Evolutionary conservation across 37 sponge, comb jelly and placozoan genomes (phyloP).

Genomic region (Eunapius fragilis): DNA sequence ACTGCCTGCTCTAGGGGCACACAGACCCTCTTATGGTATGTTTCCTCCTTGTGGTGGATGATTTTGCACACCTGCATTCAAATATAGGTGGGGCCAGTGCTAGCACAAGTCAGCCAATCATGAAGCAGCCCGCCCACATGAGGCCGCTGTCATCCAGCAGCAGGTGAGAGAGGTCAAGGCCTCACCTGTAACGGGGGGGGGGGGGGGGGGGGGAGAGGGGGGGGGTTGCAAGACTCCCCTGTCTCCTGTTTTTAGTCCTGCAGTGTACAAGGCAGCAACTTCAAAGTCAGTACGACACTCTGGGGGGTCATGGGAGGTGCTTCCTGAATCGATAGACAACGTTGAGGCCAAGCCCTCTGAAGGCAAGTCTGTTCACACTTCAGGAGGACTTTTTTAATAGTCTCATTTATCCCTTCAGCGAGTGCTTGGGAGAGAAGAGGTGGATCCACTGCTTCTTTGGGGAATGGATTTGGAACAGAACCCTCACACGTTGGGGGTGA

Average conservation of each 20-base stretch:
- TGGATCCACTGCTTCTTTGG: not conserved
- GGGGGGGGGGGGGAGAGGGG: too few relatives aligned
- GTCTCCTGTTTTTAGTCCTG: too few relatives aligned
- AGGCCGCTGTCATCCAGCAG: not conserved
- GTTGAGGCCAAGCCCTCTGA: not conserved
- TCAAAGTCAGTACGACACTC: not conserved
- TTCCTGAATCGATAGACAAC: not conserved
- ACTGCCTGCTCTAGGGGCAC: not conserved
- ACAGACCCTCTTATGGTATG: not conserved
- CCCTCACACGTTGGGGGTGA: too few relatives aligned
- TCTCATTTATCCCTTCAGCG: not conserved
- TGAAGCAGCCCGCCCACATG: not conserved
- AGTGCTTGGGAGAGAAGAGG: not conserved
- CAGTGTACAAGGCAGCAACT: not conserved
- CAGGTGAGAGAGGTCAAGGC: not conserved
- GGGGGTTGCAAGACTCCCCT: too few relatives aligned
- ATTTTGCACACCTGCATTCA: not conserved
- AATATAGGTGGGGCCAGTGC: too few relatives aligned
- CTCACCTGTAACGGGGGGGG: not conserved
- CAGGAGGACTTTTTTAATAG: not conserved
- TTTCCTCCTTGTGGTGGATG: not conserved
- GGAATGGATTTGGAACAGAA: not conserved
- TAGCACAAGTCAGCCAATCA: not conserved
- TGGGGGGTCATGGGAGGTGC: not conserved
- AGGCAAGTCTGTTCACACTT: not conserved